Percentiles rank a stretch among this genome's conserved stretches.
Conservation (phyloP, 2,113 vertebrate species). For the Cacatua alba region DNA sequence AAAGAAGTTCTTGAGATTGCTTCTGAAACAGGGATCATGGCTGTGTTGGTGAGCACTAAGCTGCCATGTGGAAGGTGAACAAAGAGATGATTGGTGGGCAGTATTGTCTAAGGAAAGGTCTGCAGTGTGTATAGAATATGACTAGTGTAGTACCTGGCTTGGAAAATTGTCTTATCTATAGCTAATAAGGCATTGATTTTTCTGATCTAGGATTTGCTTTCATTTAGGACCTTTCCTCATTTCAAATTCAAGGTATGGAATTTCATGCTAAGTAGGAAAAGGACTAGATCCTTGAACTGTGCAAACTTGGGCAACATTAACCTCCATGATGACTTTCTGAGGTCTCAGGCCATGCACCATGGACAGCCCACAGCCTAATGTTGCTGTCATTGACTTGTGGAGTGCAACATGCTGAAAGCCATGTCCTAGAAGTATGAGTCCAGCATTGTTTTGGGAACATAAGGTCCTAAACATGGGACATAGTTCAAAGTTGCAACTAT, state of each 20-base stretch:
- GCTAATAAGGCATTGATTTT: neutral
- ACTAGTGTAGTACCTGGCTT: neutral
- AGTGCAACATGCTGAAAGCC: neutral
- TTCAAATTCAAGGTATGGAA: neutral
- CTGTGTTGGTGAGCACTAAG: neutral
- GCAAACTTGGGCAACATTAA: neutral
- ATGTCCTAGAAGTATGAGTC: accelerated
- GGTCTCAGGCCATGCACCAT: neutral
- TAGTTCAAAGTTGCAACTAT: neutral
- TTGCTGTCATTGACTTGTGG: neutral
- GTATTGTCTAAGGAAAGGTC: neutral
- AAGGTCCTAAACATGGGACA: neutral
- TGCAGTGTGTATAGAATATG: neutral
- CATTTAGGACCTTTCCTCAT: neutral
- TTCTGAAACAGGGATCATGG: neutral
- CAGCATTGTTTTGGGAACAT: neutral
- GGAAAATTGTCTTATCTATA: neutral
- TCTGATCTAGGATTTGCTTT: neutral
- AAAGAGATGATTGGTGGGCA: neutral
- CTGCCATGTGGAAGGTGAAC: neutral
- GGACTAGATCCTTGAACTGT: neutral
- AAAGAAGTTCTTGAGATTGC: neutral
- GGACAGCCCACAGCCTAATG: neutral
- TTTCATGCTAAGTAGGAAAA: neutral
- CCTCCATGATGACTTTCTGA: neutral